A percentile compares a stretch with the other conserved stretches of the same genome.
These are phyloP conservation scores for Alexandromys fortis DNA, from an alignment of 2,113 vertebrate species.

Conservation along the genomic window DNA sequence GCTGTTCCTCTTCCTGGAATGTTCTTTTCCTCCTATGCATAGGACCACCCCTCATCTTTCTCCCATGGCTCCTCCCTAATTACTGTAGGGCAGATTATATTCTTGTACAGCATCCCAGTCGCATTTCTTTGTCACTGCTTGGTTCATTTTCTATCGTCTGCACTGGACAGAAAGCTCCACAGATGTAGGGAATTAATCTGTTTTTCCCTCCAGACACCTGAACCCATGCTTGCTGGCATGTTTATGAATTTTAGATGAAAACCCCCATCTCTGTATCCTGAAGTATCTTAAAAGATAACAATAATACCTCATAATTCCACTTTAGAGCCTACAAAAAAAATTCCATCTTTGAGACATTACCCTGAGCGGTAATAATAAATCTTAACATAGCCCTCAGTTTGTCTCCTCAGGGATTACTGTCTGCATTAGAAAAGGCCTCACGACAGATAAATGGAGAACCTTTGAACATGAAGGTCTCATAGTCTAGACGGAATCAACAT, in stretches of 20 bases:
- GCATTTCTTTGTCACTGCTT: not conserved
- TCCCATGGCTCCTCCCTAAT: not conserved
- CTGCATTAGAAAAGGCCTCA: not conserved
- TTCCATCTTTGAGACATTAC: not conserved
- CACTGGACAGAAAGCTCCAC: not conserved
- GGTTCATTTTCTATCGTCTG: not conserved
- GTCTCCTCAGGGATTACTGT: not conserved
- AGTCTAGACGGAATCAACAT: constrained; percentile 8
- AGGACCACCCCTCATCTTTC: not conserved
- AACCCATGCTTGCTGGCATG: not conserved
- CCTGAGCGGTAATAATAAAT: not conserved
- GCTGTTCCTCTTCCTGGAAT: not conserved
- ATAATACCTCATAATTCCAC: not conserved
- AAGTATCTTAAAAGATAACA: not conserved
- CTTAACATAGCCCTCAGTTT: not conserved
- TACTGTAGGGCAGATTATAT: not conserved
- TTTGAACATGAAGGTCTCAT: not conserved
- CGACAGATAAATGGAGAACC: not conserved
- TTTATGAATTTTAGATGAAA: not conserved
- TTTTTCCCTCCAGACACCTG: not conserved
- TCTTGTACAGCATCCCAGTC: not conserved
- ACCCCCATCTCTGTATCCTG: not conserved
- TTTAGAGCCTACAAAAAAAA: not conserved
- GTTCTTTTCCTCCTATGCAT: not conserved
- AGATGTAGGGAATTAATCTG: not conserved